Percentiles rank a stretch among this genome's conserved stretches.
Conservation (phyloP, 2,888 invertebrate species). For the Antheraea assamensis region DNA sequence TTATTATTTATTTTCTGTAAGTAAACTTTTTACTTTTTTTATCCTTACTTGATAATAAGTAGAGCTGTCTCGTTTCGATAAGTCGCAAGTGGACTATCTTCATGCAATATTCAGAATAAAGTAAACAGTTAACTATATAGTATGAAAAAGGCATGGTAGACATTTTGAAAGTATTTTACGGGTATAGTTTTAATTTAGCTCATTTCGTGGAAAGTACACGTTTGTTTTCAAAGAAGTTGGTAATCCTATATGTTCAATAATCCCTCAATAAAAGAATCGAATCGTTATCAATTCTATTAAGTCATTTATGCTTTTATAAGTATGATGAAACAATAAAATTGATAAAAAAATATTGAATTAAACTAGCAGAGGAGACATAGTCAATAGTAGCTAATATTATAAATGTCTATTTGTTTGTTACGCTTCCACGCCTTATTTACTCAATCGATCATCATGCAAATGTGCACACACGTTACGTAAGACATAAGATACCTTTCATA, state of each 20-base stretch:
- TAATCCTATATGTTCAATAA: background rate
- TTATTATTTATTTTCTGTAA: background rate
- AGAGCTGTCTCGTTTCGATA: background rate
- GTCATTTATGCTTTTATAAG: background rate
- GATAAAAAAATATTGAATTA: background rate
- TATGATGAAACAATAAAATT: background rate
- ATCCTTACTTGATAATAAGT: background rate
- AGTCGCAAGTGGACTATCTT: background rate
- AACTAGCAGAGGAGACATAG: background rate
- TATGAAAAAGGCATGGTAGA: background rate
- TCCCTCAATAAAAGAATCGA: background rate
- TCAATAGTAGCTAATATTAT: background rate
- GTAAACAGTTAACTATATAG: no score
- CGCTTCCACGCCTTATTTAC: background rate
- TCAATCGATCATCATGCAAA: no score
- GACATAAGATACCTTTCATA: no score
- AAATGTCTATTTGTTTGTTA: background rate
- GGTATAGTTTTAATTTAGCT: background rate
- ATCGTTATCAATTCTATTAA: slow-evolving; percentile 3
- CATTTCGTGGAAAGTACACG: background rate
- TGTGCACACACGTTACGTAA: no score
- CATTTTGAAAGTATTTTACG: background rate
- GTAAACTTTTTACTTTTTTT: background rate
- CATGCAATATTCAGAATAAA: background rate
- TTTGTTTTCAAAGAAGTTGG: background rate